Evolutionary conservation across 2,888 invertebrate species (phyloP), one percentile per base, ranked within the genome.

Genomic region (Agelastica alni): DNA sequence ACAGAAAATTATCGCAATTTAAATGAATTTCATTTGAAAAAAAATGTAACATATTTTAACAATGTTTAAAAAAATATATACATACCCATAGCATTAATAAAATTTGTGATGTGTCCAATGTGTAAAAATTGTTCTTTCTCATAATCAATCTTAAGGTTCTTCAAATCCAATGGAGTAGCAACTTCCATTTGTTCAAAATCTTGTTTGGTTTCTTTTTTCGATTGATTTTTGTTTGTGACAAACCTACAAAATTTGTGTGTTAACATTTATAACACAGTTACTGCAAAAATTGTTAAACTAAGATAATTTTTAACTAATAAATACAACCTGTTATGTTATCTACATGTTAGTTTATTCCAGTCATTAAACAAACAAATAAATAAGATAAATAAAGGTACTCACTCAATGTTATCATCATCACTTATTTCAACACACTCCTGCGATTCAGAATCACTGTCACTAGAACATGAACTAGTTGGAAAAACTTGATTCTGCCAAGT

Each of bases 21-120:
- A n/a, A n/a, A n/a, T n/a, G n/a, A n/a, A n/a, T n/a, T n/a, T n/a
- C n/a, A n/a, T n/a, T n/a, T n/a, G n/a, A n/a, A n/a, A n/a, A n/a
- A n/a, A n/a, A n/a, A n/a, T n/a, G n/a, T n/a, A n/a, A n/a, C n/a
- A n/a, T n/a, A n/a, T n/a, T n/a, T n/a, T n/a, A n/a, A n/a, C n/a
- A n/a, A n/a, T n/a, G n/a, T n/a, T n/a, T n/a, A n/a, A n/a, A n/a
- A n/a, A n/a, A n/a, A n/a, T n/a, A n/a, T n/a, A n/a, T n/a, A n/a
- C n/a, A n/a, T 74, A 86, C 87, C 86, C 76, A 90, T 78, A 75
- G 84, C 83, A 72, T 88, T 87, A 37, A 91, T 85, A 66, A 89
- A 83, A 62, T 84, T 85, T 61, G 81, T 79, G 60, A 93, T 81
- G 48, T 82, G 82, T 42, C 93, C 93, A 63, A 93, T 81, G 62